Percentiles rank a stretch among this genome's conserved stretches.
Conservation (phyloP, 2,888 invertebrate genomes). For the Cephus sareptanus region DNA sequence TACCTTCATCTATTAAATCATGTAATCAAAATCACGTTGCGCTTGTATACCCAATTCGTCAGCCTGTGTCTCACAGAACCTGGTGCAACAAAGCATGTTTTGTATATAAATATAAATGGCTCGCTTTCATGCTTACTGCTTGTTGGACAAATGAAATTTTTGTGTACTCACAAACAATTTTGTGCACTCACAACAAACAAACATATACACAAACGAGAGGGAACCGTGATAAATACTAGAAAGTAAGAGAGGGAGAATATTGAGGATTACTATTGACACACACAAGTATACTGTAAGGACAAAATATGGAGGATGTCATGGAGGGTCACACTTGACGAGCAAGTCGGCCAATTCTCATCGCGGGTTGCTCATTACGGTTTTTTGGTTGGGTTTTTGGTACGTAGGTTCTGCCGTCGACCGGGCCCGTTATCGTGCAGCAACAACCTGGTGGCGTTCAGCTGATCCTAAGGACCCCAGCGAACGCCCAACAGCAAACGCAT, state of each 20-base stretch:
- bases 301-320: neutral
- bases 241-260: neutral
- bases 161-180: neutral
- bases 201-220: neutral
- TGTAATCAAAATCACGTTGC: neutral
- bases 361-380: conserved; percentile 5
- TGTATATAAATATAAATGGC: neutral
- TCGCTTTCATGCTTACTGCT: neutral
- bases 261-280: neutral
- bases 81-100: neutral
- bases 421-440: conserved; percentile 73
- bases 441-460: conserved; percentile 78
- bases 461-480: conserved; percentile 75
- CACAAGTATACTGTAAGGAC: neutral
- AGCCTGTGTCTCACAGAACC: neutral
- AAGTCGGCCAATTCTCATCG: neutral
- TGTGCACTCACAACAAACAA: neutral
- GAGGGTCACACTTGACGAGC: neutral
- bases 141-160: neutral
- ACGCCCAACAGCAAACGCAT: conserved; percentile 64
- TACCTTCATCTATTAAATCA: neutral
- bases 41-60: neutral
- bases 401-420: conserved; percentile 64
- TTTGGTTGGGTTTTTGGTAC: conserved; percentile 34
- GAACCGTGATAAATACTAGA: neutral